Conservation (phyloP, 2,797 vertebrate genomes). For the Notoglanidium macrostoma region DNA sequence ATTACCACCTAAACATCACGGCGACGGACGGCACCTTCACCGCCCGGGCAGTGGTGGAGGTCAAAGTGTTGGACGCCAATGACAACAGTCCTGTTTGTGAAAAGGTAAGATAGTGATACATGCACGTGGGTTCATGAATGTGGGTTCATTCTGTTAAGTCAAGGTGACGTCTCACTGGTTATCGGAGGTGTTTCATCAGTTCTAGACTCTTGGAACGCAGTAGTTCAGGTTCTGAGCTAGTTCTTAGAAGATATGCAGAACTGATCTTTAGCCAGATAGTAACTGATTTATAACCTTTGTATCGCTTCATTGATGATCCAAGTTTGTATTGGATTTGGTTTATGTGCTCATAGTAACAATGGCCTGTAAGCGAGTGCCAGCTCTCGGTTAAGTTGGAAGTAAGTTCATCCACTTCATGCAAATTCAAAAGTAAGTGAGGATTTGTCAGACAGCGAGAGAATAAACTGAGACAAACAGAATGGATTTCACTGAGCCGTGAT, state of each 20-base stretch:
- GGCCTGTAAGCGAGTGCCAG: neutral
- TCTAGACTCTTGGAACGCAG: neutral
- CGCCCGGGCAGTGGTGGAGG: slow-evolving; percentile 91
- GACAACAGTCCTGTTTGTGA: slow-evolving; percentile 96
- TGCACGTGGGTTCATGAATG: neutral
- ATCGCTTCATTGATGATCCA: neutral
- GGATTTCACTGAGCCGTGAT: slow-evolving; percentile 19
- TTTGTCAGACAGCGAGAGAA: no score
- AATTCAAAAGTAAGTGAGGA: neutral
- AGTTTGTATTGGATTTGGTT: neutral
- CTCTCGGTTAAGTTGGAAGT: neutral
- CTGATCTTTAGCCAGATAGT: neutral
- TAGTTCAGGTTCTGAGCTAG: neutral
- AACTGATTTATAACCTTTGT: neutral
- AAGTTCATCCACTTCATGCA: neutral
- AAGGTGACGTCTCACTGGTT: neutral
- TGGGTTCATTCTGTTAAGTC: neutral
- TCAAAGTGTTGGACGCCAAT: slow-evolving; percentile 97
- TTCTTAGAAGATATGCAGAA: no score
- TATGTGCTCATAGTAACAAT: neutral
- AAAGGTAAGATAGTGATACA: slow-evolving; percentile 77
- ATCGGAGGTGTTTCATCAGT: neutral
- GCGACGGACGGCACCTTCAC: slow-evolving; percentile 95
- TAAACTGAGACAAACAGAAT: slow-evolving; percentile 5
- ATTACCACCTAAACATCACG: slow-evolving; percentile 94